A percentile compares a stretch with the other conserved stretches of the same genome.
Evolutionary conservation across 2,797 vertebrate genomes (phyloP).

Genomic region (Pseudochirops cupreus): DNA sequence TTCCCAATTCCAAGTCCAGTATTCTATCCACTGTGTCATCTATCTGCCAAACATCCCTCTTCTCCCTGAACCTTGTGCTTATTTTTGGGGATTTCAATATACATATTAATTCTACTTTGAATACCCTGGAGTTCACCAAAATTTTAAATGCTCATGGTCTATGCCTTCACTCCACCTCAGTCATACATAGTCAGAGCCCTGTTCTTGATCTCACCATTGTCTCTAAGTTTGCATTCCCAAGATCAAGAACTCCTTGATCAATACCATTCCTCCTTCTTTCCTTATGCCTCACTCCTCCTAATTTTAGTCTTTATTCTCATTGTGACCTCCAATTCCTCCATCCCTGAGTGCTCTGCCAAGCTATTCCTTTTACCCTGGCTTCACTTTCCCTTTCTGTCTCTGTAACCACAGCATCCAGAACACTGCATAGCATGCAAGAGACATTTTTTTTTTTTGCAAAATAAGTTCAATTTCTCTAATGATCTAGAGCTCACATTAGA

Average conservation of each 20-base stretch:
- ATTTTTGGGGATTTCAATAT: neutral
- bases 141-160: neutral
- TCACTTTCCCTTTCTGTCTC: neutral
- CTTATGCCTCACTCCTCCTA: neutral
- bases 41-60: neutral
- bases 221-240: neutral
- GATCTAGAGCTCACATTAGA: neutral
- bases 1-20: neutral
- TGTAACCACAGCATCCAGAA: neutral
- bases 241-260: neutral
- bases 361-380: neutral
- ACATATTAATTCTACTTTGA: neutral
- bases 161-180: neutral
- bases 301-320: neutral
- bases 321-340: neutral
- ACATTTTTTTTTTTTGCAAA: neutral
- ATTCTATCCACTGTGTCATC: neutral
- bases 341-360: neutral
- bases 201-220: neutral
- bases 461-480: neutral
- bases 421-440: neutral
- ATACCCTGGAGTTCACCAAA: neutral
- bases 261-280: neutral
- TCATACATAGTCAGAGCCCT: neutral
- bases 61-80: neutral